Evolutionary conservation across 2,888 invertebrate species (phyloP).

Genomic region (Ennomos quercinarius): DNA sequence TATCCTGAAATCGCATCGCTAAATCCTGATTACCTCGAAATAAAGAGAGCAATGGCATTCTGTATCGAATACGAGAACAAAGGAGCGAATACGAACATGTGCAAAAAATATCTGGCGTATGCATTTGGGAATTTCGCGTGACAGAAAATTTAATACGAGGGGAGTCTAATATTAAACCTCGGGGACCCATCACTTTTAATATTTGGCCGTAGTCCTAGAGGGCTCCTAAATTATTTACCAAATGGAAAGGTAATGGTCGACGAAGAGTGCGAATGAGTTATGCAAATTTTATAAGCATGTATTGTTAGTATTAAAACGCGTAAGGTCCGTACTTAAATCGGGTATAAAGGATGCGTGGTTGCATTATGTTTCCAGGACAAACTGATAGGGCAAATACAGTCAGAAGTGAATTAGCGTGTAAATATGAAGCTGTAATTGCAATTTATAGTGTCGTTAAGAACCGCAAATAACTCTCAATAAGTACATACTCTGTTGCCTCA

Average conservation of each 20-base stretch:
- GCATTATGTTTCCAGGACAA: constrained; percentile 38
- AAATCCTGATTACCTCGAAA: constrained; percentile 61
- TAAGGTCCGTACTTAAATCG: constrained; percentile 61
- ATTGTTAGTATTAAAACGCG: constrained; percentile 75
- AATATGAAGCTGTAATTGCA: constrained; percentile 55
- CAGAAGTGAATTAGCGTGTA: constrained; percentile 67
- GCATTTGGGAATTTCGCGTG: constrained; percentile 85
- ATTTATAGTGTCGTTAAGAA: constrained; percentile 55
- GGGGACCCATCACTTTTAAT: constrained; percentile 86
- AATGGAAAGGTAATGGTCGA: constrained; percentile 84
- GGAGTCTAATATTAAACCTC: constrained; percentile 85
- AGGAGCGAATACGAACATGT: constrained; percentile 82
- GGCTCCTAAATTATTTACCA: constrained; percentile 85
- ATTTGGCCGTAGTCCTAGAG: constrained; percentile 82
- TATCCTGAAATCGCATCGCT: constrained; percentile 40
- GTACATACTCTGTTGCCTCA: constrained; percentile 23
- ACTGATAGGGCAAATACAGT: constrained; percentile 34
- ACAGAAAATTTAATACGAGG: constrained; percentile 85
- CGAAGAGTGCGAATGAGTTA: constrained; percentile 82
- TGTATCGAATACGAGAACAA: constrained; percentile 80
- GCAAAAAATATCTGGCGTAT: constrained; percentile 84
- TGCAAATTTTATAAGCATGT: constrained; percentile 83
- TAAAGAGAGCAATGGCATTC: constrained; percentile 72
- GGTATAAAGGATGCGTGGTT: constrained; percentile 67
- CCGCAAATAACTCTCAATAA: constrained; percentile 33